Evolutionary conservation across 2,113 vertebrate species (phyloP).

Genomic region (Saguinus imperator): DNA sequence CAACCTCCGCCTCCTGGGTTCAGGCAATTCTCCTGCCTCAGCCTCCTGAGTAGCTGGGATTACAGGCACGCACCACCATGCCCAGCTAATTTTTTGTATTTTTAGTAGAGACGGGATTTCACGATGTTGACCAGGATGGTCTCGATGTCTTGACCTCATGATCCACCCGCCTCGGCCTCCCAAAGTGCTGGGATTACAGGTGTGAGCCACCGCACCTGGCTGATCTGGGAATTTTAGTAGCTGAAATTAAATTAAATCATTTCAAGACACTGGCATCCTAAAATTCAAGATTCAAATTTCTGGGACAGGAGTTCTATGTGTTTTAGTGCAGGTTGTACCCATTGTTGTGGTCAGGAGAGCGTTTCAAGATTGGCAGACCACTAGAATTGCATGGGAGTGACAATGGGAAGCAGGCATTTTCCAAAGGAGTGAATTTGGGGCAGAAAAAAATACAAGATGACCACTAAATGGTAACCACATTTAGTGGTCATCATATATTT

Average conservation of each 20-base stretch:
- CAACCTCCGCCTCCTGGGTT: too few species aligned
- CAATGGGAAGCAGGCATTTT: neutral
- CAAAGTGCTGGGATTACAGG: too few species aligned
- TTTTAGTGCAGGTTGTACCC: neutral
- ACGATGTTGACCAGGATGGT: too few species aligned
- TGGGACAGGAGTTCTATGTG: neutral
- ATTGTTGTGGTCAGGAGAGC: neutral
- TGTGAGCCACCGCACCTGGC: neutral
- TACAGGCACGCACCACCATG: too few species aligned
- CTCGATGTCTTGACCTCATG: too few species aligned
- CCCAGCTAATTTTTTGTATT: too few species aligned
- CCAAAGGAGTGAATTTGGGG: neutral
- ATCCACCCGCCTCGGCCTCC: too few species aligned
- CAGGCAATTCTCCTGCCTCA: too few species aligned
- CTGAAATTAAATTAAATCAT: constrained; percentile 7
- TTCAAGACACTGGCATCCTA: neutral
- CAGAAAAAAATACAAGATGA: neutral
- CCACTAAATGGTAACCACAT: neutral
- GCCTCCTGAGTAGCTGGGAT: too few species aligned
- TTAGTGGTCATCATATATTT: neutral
- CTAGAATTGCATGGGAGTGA: neutral
- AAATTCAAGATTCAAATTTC: constrained; percentile 2
- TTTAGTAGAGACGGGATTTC: too few species aligned
- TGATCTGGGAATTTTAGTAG: neutral
- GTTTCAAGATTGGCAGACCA: neutral